These are phyloP conservation scores for Vanacampus margaritifer DNA, from an alignment of 2,113 vertebrate species.

Conservation along the genomic window DNA sequence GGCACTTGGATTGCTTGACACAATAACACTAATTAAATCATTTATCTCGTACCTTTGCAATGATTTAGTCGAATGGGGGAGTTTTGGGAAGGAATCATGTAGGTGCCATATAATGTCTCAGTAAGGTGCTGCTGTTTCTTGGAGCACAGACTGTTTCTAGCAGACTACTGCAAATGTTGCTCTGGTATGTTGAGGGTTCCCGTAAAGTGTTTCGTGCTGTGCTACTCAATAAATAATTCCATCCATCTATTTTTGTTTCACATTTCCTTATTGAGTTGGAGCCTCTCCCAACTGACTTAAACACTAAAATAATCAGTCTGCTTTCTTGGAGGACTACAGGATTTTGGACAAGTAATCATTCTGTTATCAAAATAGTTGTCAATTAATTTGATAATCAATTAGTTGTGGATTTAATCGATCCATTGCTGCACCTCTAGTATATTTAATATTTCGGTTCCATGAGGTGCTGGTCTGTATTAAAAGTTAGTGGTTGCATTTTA, in stretches of 20 bases:
- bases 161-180: constrained; percentile 2
- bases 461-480: too few species aligned
- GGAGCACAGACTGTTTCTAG: neutral
- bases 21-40: neutral
- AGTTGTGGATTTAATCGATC: too few species aligned
- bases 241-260: too few species aligned
- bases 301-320: too few species aligned
- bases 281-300: too few species aligned
- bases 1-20: neutral
- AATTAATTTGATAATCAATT: too few species aligned
- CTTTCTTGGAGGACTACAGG: neutral
- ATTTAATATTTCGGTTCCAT: too few species aligned
- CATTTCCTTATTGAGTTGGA: too few species aligned
- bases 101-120: constrained; percentile 4
- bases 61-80: neutral
- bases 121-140: neutral
- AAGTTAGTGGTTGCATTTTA: too few species aligned
- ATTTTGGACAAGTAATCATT: too few species aligned
- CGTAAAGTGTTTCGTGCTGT: neutral
- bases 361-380: too few species aligned
- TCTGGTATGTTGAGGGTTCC: constrained; percentile 9
- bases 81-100: neutral
- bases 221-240: neutral
- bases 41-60: neutral
- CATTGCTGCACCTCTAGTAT: too few species aligned